Evolutionary conservation across 2,888 invertebrate genomes (phyloP).

Genomic region (Drosophila melanocephala): DNA sequence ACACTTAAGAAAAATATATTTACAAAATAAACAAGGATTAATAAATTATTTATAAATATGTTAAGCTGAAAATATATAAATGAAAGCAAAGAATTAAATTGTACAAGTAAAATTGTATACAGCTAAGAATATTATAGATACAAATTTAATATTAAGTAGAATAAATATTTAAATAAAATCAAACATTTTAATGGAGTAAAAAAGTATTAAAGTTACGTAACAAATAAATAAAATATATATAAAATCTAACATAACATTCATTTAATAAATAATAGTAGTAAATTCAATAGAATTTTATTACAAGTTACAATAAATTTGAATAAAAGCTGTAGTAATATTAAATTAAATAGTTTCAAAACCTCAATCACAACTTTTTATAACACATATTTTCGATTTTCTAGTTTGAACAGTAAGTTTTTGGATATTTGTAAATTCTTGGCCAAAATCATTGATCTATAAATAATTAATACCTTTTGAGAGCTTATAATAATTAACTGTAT

Average conservation of each 20-base stretch:
- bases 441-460: neutral
- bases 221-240: neutral
- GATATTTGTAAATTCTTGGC: neutral
- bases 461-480: conserved; percentile 38
- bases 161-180: neutral
- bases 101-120: neutral
- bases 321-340: neutral
- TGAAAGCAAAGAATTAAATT: neutral
- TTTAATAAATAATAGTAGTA: neutral
- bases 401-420: neutral
- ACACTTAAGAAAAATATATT: neutral
- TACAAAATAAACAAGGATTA: neutral
- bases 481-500: neutral
- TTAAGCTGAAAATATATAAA: neutral
- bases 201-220: neutral
- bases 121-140: neutral
- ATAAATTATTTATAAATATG: neutral
- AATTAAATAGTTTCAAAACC: neutral
- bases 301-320: neutral
- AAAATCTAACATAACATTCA: neutral
- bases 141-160: neutral
- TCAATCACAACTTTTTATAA: neutral
- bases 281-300: neutral
- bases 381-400: neutral
- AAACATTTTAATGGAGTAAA: neutral